Evolutionary conservation across 35 echinoderm and acorn worm genomes (phyloP), one percentile per base, ranked within the genome.

Genomic region (Ophiothrix spiculata): DNA sequence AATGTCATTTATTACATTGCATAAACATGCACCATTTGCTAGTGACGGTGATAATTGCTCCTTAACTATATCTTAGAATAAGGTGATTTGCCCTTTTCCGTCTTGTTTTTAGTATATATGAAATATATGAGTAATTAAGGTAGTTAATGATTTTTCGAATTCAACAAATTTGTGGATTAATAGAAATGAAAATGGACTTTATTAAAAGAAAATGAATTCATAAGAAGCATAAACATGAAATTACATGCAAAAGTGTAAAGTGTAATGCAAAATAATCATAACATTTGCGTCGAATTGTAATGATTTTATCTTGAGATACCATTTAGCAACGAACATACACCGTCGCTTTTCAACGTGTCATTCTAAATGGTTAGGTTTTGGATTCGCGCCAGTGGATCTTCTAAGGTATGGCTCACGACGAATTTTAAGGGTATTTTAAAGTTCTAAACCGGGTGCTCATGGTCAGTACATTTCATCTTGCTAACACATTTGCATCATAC

Each of bases 401-500:
- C 23, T 49, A 25, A 25, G 60, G 23, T 28, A 12, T 4, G 29
- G 25, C 17, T 69, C 1, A 12, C 23, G 60, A 69, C 2, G 29
- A 28, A n/a, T 69, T 12, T 69, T 4, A 69, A 69, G 60, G 60
- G 60, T 69, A n/a, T 8, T 69, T 69, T 69, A 69, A n/a, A 25
- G 60, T 69, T 28, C 60, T 28, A n/a, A 25, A 25, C 2, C 23
- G 60, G n/a, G 23, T 49, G 4, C 60, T 15, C 60, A 25, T 25
- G 60, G 60, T 28, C 60, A n/a, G 10, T 69, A 15, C 60, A 69
- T 69, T 12, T 10, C 60, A n/a, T 69, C 60, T 69, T 12, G 4
- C 60, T 69, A 15, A 69, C 17, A 69, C 23, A 69, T 69, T 69
- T 69, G 60, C 60, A 69, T 69, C 60, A 69, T 69, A 69, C 29